phyloP scores from a whole-genome alignment of 1,140 invertebrate genomes.

The Hormaphis cornu region DNA sequence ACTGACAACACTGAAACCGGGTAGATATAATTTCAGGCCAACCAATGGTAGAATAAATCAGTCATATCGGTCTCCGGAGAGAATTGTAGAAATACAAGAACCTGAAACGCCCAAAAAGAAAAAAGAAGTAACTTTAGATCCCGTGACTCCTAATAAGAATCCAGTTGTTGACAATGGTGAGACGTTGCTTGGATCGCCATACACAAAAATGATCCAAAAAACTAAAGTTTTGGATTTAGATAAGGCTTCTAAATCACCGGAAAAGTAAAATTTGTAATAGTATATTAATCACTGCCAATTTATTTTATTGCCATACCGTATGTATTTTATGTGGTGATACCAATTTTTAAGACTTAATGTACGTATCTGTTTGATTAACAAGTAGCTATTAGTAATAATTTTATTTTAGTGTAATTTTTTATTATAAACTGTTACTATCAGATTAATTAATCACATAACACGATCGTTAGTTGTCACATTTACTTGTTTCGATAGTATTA shows the following conservation, averaged over 20 bases:
- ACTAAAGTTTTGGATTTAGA: slow-evolving; percentile 18
- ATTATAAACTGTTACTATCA: too few species aligned
- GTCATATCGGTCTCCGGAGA: slow-evolving; percentile 2
- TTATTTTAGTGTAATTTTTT: too few species aligned
- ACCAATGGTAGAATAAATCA: slow-evolving; percentile 11
- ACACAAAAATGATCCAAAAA: slow-evolving; percentile 26
- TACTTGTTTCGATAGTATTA: too few species aligned
- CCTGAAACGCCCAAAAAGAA: slow-evolving; percentile 9
- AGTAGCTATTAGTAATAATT: too few species aligned
- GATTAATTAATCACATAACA: too few species aligned
- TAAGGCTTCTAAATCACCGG: neutral
- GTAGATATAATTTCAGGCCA: slow-evolving; percentile 13
- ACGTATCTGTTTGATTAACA: too few species aligned
- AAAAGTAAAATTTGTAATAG: too few species aligned
- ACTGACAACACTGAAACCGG: neutral
- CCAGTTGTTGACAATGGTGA: slow-evolving; percentile 8
- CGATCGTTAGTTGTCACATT: too few species aligned
- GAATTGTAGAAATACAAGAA: neutral
- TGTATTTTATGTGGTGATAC: too few species aligned
- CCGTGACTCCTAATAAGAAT: slow-evolving; percentile 11
- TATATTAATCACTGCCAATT: too few species aligned
- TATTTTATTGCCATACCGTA: too few species aligned
- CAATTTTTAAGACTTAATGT: too few species aligned
- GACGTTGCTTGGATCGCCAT: slow-evolving; percentile 11
- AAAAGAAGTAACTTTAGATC: neutral